Evolutionary conservation across 2,797 vertebrate species (phyloP), one percentile per base, ranked within the genome.

Genomic region (Lacerta bilineata): DNA sequence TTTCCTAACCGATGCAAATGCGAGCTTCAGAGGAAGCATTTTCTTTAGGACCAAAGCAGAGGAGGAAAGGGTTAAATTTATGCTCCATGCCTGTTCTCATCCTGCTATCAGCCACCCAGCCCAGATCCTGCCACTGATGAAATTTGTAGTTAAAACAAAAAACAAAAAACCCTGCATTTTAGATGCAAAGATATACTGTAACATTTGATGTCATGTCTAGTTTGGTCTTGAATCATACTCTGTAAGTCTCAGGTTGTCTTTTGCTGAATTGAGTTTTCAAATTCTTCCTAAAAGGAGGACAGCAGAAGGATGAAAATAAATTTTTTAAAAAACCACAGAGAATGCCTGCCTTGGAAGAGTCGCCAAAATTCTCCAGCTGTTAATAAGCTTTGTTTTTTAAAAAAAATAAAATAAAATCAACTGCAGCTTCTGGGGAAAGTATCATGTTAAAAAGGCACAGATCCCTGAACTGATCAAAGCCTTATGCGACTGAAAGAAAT

Each of bases 361-460:
- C 4, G 50, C 23, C 9, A 2, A 82, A 33, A 71, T 29, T 71
- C 66, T 83, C 50, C 66, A 50, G 81, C 66, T 71, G 43, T 20
- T 83, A 33, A 8, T 25, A 83, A 68, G 39, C 71, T 83, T 55
- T 15, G 50, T 4, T 15, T 15, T 43, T 43, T 43, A 41, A 13
- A 50, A 50, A 50, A 50, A 17, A 50, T 33, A n/a, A n/a, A n/a
- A n/a, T 33, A 29, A n/a, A 79, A 55, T 79, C 77, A 79, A 3
- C 20, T 75, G 33, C 41, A 29, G 13, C 33, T 84, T 50, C 43
- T 50, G 68, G 46, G 23, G 74, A 33, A 29, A 61, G 36, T 39
- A 64, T 83, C 39, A 18, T 84, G 33, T 75, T 84, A 74, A 59
- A 75, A 84, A 75, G 50, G 46, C 36, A 72, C 82, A 61, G 8